Evolutionary conservation across 2,113 vertebrate species (phyloP).

Genomic region (Heterochromis multidens): DNA sequence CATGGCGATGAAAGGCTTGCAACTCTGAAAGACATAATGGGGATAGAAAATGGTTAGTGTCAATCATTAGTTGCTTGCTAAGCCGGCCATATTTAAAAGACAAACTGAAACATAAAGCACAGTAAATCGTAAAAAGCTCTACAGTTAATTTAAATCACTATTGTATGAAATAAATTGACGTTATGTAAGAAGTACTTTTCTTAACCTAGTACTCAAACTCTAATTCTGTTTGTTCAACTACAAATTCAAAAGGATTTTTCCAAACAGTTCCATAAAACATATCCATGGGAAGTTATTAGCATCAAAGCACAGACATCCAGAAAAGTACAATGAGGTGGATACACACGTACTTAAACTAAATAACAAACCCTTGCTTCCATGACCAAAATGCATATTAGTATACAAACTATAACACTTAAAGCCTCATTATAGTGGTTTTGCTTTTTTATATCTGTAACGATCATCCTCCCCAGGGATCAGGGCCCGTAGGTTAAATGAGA

Average conservation of each 20-base stretch:
- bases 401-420: not conserved
- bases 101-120: not conserved
- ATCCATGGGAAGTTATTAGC: not conserved
- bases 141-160: not conserved
- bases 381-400: not conserved
- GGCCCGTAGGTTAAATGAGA: not conserved
- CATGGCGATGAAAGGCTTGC: conserved; percentile 49
- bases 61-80: not conserved
- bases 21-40: conserved; percentile 50
- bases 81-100: not conserved
- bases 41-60: not conserved
- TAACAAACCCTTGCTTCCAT: not conserved
- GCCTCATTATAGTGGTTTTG: not conserved
- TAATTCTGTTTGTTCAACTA: not conserved
- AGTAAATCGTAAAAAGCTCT: not conserved
- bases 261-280: not conserved
- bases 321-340: not conserved
- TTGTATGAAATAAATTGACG: not conserved
- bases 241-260: not conserved
- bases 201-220: not conserved
- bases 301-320: not conserved
- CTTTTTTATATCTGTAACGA: not conserved
- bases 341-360: not conserved
- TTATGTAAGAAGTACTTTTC: not conserved
- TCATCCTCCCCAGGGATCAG: not conserved